Base-by-base conservation (phyloP, 35 echinoderm and acorn worm genomes). In the Ophioderma brevispina region DNA sequence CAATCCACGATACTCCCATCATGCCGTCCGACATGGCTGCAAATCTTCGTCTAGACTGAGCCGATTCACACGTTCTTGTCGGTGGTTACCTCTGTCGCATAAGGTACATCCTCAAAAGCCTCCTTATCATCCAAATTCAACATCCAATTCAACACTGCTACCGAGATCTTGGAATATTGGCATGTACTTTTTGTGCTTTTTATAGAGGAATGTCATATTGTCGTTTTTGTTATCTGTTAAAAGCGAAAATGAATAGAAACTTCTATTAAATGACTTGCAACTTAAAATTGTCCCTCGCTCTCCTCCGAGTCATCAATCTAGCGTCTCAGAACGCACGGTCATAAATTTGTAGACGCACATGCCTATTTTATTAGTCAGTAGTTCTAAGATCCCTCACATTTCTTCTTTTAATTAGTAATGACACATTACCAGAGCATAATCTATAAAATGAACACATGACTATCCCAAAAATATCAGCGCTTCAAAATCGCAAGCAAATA, bases 41-140 rank as follows among this genome's bases (percentile, higher is more conserved):
- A 92, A 96, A 96, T 98, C 96, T 40, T 98, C 96, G 34, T 93
- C 96, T 14, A 98, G 81, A 76, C 96, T 98, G 13, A 98, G 76
- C 30, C 90, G 49, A 64, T 98, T 98, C 78, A 84, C 78, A 84
- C 89, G 21, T 85, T 82, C 76, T 87, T 89, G 28, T 82, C 82
- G 0, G 94, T 49, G 28, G 87, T 90, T 18, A 70, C n/a, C 10
- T 70, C 59, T 13, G 6, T 3, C 0, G 70, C 32, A 36, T 96
- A 90, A 4, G 94, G 94, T 14, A 90, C 92, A 0, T 86, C 77
- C 34, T 96, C 94, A 76, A 82, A 84, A 81, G 80, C 64, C 35
- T 81, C 59, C 33, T 87, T 82, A 64, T 97, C 88, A 38, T 97
- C 95, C 8, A n/a, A 97, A 79, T 78, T 97, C 95, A 35, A 97